These are phyloP conservation scores for Drosophila trapezifrons DNA, from an alignment of 1,140 invertebrate genomes.

Conservation along the genomic window DNA sequence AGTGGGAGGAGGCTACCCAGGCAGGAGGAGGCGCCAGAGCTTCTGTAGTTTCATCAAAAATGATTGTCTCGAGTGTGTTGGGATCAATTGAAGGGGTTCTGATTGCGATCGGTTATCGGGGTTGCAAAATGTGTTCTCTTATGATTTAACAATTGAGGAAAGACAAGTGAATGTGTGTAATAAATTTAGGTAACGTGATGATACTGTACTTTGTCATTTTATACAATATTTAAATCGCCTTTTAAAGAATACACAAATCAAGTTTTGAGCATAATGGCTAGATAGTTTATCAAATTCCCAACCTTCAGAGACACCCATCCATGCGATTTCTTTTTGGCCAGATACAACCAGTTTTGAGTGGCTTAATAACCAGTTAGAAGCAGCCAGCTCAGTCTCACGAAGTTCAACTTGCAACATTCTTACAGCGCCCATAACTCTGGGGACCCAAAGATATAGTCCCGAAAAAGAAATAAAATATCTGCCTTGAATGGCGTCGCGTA, in stretches of 20 bases:
- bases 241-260: background rate
- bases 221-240: background rate
- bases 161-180: slow-evolving; percentile 24
- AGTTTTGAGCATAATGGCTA: slow-evolving; percentile 11
- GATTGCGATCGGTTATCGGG: slow-evolving; percentile 39
- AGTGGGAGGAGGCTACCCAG: slow-evolving; percentile 22
- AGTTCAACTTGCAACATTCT: slow-evolving; percentile 21
- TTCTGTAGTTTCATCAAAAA: slow-evolving; percentile 28
- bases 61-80: slow-evolving; percentile 32
- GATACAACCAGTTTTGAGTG: slow-evolving; percentile 30
- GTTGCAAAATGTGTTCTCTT: slow-evolving; percentile 41
- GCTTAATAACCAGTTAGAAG: slow-evolving; percentile 18
- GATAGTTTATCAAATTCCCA: slow-evolving; percentile 9
- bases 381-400: slow-evolving; percentile 6
- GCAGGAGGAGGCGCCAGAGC: slow-evolving; percentile 36
- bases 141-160: slow-evolving; percentile 49
- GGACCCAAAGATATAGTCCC: background rate
- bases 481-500: slow-evolving; percentile 24
- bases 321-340: slow-evolving; percentile 30
- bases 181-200: slow-evolving; percentile 16
- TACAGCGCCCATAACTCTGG: background rate
- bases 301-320: background rate
- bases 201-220: background rate
- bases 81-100: slow-evolving; percentile 35
- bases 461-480: slow-evolving; percentile 3